Percentiles rank a stretch among this genome's conserved stretches.
Conservation (phyloP, 2,113 vertebrate species). For the Galbula dea region DNA sequence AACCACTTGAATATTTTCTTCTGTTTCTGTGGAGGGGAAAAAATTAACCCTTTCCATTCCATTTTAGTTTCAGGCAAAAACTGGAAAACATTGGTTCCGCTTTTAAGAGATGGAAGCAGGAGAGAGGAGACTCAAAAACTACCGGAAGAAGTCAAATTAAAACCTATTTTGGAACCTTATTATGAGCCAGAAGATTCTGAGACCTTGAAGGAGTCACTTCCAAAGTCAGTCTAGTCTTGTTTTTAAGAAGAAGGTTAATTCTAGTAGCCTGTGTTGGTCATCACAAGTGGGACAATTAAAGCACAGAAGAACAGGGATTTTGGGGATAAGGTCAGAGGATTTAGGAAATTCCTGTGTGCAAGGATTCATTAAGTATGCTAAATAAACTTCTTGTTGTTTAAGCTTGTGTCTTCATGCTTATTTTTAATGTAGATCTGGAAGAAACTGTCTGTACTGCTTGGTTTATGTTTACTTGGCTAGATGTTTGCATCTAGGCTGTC, state of each 20-base stretch:
- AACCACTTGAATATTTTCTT: neutral
- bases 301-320: neutral
- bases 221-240: slow-evolving; percentile 48
- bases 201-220: slow-evolving; percentile 55
- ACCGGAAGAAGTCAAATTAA: slow-evolving; percentile 69
- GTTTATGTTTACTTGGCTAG: neutral
- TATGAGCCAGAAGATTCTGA: slow-evolving; percentile 67
- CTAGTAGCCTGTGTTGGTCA: neutral
- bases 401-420: slow-evolving; percentile 4
- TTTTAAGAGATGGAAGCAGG: slow-evolving; percentile 73
- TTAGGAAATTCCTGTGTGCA: neutral
- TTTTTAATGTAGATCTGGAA: neutral
- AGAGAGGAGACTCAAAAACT: slow-evolving; percentile 64
- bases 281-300: neutral
- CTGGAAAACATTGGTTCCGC: slow-evolving; percentile 78
- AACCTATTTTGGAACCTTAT: slow-evolving; percentile 63
- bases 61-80: slow-evolving; percentile 74
- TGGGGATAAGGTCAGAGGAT: neutral
- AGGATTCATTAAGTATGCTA: neutral
- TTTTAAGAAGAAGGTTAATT: neutral
- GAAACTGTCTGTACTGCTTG: neutral
- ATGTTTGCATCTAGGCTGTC: neutral
- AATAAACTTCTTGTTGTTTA: slow-evolving; percentile 59
- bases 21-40: neutral
- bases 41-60: neutral